Evolutionary conservation across 2,113 vertebrate species (phyloP), one percentile per base, ranked within the genome.

Genomic region (Hoplias malabaricus): DNA sequence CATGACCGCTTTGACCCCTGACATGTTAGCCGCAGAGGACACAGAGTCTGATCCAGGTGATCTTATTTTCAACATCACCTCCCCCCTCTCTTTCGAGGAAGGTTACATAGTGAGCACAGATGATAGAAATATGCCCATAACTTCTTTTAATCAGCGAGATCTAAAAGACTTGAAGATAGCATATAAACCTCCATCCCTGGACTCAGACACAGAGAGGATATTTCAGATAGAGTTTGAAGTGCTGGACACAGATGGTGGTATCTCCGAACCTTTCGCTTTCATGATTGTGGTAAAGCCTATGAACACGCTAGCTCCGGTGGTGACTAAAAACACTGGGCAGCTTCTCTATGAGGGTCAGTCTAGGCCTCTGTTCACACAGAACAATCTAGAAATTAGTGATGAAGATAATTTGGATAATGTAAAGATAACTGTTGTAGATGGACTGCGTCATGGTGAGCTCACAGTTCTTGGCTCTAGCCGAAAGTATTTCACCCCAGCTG

Each of bases 201-300:
- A 98, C 82, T 94, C 96, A 0, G 91, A 97, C 78, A 92, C 79
- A 0, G 96, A 99, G 82, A 91, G 95, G 4, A 94, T 98, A 67
- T 96, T 97, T 77, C 96, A 98, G 82, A 90, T 98, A 0, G 96
- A 98, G 73, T 89, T 98, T 72, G 93, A 96, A 73, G 95, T 96
- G 16, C 87, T 98, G 67, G 97, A 99, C 87, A 92, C 94, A 0
- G 96, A 98, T 19, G 96, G 95, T 2, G 95, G 94, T 1, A 85
- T 94, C 66, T 99, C 97, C 0, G 96, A 97, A 54, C 95, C 96
- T 2, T 98, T 98, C 0, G 92, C 96, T 27, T 99, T 99, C 0
- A 95, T 97, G 90, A 95, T 99, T 2, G 95, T 98, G 25, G 96
- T 99, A 63, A 98, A 96, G 82, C 96, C 96, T 11, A 97, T 97